A percentile compares a stretch with the other conserved stretches of the same genome.
phyloP scores from a whole-genome alignment of 2,888 invertebrate species.

The Nomada fabriciana region DNA sequence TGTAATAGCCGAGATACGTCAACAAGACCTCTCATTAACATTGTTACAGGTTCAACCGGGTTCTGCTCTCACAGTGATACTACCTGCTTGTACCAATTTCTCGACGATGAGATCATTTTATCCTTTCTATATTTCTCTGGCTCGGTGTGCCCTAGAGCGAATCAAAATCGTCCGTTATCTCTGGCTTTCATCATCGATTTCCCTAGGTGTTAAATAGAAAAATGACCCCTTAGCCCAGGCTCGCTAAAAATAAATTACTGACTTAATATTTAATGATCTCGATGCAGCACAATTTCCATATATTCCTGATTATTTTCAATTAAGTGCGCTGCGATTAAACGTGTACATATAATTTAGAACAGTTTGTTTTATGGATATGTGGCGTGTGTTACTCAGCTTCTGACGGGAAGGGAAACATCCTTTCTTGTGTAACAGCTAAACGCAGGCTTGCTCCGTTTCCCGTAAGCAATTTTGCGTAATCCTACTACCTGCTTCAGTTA shows the following conservation, averaged over 20 bases:
- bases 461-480: conserved; percentile 81
- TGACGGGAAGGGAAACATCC: conserved; percentile 62
- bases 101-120: conserved; percentile 51
- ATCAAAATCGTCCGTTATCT: conserved; percentile 29
- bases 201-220: background rate
- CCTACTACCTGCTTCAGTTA: conserved; percentile 43
- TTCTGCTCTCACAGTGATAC: conserved; percentile 52
- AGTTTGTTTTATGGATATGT: background rate
- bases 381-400: conserved; percentile 19
- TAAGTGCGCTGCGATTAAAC: too few species aligned
- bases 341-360: background rate
- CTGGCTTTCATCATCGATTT: conserved; percentile 31
- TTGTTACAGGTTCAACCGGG: conserved; percentile 37
- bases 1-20: conserved; percentile 52
- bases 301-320: background rate
- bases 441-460: conserved; percentile 76
- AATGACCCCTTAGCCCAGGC: too few species aligned
- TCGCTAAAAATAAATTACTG: too few species aligned
- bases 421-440: conserved; percentile 70
- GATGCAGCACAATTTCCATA: background rate
- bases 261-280: too few species aligned
- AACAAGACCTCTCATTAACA: conserved; percentile 49
- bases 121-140: conserved; percentile 11
- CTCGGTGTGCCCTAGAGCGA: conserved; percentile 1
- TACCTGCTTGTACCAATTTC: conserved; percentile 56